Evolutionary conservation across 2,797 vertebrate species (phyloP), one percentile per base, ranked within the genome.

Genomic region (Chrysolophus pictus): DNA sequence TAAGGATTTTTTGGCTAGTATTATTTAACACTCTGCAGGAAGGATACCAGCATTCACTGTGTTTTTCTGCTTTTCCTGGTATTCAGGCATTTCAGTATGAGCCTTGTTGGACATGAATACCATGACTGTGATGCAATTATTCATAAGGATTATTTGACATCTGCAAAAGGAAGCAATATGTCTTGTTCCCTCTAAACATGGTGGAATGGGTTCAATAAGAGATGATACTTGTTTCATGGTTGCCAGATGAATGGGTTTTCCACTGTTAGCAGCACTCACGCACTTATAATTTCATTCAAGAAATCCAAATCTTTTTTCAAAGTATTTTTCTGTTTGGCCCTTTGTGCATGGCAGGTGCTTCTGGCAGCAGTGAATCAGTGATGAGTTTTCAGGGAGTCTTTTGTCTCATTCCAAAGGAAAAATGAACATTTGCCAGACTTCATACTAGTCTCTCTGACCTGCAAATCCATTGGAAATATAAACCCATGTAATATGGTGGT

Each of bases 361-460:
- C 44, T 71, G 74, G 51, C 58, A 90, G 35, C 18, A 71, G 42
- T 51, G 59, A 84, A 56, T 24, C 59, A 23, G 21, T 51, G 55
- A 79, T 65, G 59, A 56, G 39, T 41, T 82, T 85, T 55, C 42
- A 55, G 22, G 3, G 15, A 94, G 67, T 91, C 41, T 17, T 94
- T 84, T 81, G 35, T 56, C 78, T 96, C 68, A 31, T 87, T 88
- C 84, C 84, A 94, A 90, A 44, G 35, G 55, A 86, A 95, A 84
- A 90, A 74, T 29, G 83, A 94, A 79, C 23, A n/a, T 68, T 91
- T 96, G 49, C 79, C 88, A 96, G 90, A 88, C 49, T 59, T 42
- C 67, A 87, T 87, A 83, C 69, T 91, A 97, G 75, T 88, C 70
- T 91, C 84, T 88, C 59, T 90, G 68, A 95, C 76, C 94, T 93